These are phyloP conservation scores for Diabrotica virgifera DNA, from an alignment of 1,140 invertebrate genomes.

Conservation along the genomic window DNA sequence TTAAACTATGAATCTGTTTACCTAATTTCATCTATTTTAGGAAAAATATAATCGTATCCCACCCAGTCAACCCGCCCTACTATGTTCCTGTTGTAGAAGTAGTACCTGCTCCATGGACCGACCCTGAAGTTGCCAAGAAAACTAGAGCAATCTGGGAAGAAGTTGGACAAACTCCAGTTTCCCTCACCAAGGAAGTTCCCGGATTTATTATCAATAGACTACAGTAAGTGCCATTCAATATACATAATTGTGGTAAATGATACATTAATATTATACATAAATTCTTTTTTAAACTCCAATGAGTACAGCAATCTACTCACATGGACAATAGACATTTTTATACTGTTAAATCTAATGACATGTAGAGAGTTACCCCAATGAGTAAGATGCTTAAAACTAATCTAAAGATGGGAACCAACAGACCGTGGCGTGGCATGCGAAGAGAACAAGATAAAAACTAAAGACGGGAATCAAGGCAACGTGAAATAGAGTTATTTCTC, in stretches of 20 bases:
- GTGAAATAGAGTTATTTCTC: too few species aligned
- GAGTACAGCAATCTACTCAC: too few species aligned
- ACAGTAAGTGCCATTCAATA: constrained; percentile 61
- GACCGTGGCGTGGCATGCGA: too few species aligned
- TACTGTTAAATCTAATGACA: too few species aligned
- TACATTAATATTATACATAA: background rate
- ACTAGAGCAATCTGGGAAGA: constrained; percentile 74
- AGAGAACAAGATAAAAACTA: too few species aligned
- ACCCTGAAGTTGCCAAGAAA: constrained; percentile 60
- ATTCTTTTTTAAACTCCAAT: background rate
- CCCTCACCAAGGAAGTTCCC: constrained; percentile 78
- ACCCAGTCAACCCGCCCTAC: constrained; percentile 96
- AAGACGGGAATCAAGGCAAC: too few species aligned
- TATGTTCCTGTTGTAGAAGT: constrained; percentile 93
- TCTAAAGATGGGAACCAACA: too few species aligned
- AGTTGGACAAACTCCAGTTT: constrained; percentile 88
- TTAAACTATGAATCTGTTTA: background rate
- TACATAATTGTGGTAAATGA: background rate
- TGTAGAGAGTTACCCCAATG: too few species aligned
- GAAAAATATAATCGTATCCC: constrained; percentile 62
- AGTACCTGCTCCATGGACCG: constrained; percentile 89
- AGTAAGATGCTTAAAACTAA: too few species aligned
- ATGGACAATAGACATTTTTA: too few species aligned
- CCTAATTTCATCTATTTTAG: constrained; percentile 22
- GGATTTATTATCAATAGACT: constrained; percentile 94